Conservation (phyloP, 2,797 vertebrate genomes). For the Luscinia megarhynchos region DNA sequence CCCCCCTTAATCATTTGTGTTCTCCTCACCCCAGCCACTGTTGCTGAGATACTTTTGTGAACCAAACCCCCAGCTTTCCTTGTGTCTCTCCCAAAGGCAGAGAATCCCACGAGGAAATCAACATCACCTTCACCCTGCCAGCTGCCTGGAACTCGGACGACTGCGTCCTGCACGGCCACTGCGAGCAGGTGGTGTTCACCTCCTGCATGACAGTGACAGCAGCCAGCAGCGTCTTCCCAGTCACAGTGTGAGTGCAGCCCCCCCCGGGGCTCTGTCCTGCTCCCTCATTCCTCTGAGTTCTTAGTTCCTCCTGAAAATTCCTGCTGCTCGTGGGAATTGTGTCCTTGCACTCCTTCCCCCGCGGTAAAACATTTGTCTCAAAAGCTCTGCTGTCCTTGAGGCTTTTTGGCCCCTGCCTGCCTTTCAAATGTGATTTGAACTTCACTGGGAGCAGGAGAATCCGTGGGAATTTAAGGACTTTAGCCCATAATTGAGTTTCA, state of each 20-base stretch:
- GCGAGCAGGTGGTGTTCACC: constrained; percentile 96
- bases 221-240: constrained; percentile 89
- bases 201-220: constrained; percentile 97
- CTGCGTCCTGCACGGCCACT: constrained; percentile 93
- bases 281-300: not conserved
- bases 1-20: not conserved
- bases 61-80: not conserved
- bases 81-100: constrained; percentile 81
- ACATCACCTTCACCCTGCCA: constrained; percentile 96
- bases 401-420: not conserved
- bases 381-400: not conserved
- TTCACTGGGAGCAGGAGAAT: not conserved
- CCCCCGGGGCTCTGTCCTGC: not conserved
- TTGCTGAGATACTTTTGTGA: constrained; percentile 28
- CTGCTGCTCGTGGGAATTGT: accelerated
- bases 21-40: not conserved
- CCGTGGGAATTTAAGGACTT: not conserved
- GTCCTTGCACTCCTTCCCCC: not conserved
- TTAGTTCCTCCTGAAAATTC: not conserved
- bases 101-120: constrained; percentile 96
- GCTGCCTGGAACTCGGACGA: constrained; percentile 95
- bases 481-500: not conserved
- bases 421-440: not conserved
- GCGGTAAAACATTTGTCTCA: accelerated
- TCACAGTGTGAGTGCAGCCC: constrained; percentile 90